A percentile compares a stretch with the other conserved stretches of the same genome.
Evolutionary conservation across 2,113 vertebrate species (phyloP).

Genomic region (Theropithecus gelada): DNA sequence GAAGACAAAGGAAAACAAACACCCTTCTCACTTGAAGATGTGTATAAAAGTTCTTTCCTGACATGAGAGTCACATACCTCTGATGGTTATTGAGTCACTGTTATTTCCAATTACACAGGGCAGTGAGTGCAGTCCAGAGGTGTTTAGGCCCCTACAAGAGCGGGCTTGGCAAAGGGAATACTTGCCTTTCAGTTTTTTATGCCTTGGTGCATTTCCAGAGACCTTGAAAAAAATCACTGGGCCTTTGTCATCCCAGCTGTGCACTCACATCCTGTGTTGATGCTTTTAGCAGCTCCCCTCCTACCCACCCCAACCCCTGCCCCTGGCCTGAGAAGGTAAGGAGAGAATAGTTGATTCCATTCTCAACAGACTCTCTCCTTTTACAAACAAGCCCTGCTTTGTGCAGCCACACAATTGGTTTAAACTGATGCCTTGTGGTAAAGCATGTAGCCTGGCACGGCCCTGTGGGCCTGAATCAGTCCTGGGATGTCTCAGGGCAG

Average conservation of each 20-base stretch:
- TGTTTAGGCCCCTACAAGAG: not conserved
- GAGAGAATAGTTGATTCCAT: slow-evolving; percentile 57
- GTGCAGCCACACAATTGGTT: slow-evolving; percentile 80
- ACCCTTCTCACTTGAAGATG: not conserved
- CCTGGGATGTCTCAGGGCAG: slow-evolving; percentile 75
- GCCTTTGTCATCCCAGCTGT: slow-evolving; percentile 52
- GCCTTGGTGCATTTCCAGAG: slow-evolving; percentile 20
- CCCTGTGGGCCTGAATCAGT: slow-evolving; percentile 61
- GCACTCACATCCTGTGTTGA: slow-evolving; percentile 56
- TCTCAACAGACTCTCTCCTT: slow-evolving; percentile 77
- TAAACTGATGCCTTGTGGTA: slow-evolving; percentile 83
- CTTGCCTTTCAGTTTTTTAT: slow-evolving; percentile 29
- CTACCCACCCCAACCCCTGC: not conserved
- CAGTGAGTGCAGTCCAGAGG: not conserved
- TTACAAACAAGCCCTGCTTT: slow-evolving; percentile 86
- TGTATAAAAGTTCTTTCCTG: not conserved
- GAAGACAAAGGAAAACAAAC: not conserved
- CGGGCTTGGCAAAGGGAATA: not conserved
- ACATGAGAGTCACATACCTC: not conserved
- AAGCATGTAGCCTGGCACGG: slow-evolving; percentile 78
- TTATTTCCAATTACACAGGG: not conserved
- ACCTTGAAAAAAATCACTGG: slow-evolving; percentile 61
- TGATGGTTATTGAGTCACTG: not conserved
- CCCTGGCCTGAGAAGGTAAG: slow-evolving; percentile 21
- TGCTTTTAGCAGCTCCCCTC: not conserved